These are phyloP conservation scores for Pygocentrus nattereri DNA, from an alignment of 2,797 vertebrate species.

Conservation along the genomic window DNA sequence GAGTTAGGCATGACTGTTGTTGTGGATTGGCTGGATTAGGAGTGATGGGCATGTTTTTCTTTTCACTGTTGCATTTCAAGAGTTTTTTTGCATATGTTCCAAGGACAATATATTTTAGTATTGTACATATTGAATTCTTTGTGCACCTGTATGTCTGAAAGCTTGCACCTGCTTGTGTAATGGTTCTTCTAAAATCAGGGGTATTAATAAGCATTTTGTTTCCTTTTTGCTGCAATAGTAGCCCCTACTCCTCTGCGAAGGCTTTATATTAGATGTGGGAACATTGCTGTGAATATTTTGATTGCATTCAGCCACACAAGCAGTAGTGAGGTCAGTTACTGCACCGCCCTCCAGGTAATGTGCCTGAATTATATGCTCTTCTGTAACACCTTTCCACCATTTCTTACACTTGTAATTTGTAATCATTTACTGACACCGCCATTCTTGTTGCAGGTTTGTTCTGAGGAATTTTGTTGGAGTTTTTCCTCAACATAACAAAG, in stretches of 20 bases:
- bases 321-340: neutral
- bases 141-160: neutral
- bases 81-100: neutral
- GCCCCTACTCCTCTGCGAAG: neutral
- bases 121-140: neutral
- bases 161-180: neutral
- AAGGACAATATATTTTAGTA: neutral
- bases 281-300: neutral
- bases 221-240: neutral
- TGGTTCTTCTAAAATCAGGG: neutral
- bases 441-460: too few relatives aligned
- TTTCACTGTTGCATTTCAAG: neutral
- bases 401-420: too few relatives aligned
- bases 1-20: slow-evolving; percentile 37
- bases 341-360: too few relatives aligned
- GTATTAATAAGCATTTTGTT: neutral
- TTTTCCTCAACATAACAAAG: too few relatives aligned
- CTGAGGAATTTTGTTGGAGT: too few relatives aligned
- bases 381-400: too few relatives aligned
- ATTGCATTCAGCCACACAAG: neutral
- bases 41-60: neutral
- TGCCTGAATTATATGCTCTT: too few relatives aligned
- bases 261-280: neutral
- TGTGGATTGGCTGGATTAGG: slow-evolving; percentile 21
- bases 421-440: too few relatives aligned